Base-by-base conservation (phyloP, 2,797 vertebrate species). In the Tympanoctomys barrerae region DNA sequence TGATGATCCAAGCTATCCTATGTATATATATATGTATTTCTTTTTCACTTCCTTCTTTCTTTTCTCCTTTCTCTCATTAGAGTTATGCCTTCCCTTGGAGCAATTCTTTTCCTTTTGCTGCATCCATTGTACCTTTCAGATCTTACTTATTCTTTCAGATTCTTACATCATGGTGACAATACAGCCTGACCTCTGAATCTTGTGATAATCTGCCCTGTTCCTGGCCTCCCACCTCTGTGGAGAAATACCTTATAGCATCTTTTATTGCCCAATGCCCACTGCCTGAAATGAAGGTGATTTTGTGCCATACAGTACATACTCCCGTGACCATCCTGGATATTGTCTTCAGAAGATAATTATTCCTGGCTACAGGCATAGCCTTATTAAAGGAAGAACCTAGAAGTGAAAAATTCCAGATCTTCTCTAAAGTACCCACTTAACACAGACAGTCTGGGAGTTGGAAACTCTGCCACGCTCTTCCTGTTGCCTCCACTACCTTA, bases 401-500 rank as follows among this genome's bases (percentile, higher is more conserved):
- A 94, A 94, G 87, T 64, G 59, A 91, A 96, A 96, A 68, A 3
- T 21, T 46, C 49, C 28, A 0, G 82, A 85, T 89, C 57, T 62
- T 80, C 28, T 95, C 91, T 80, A 57, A 91, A 62, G 66, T 61
- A 54, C 26, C 81, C 86, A 26, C 70, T 92, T 95, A 39, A 18
- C 66, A 93, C 81, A 90, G 21, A 36, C 83, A 28, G 14, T 33
- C 70, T 71, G 75, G 22, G 28, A 36, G 75, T 85, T 59, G 80
- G 93, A 46, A 52, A 1, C 36, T 94, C 85, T 75, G 26, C 54
- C 83, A 39, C 82, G 66, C 89, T 94, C 85, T 61, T 87, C 87
- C 13, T 68, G 36, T 71, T 95, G 94, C 68, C 96, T 95, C 92
- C 75, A 13, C 24, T 94, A 68, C 42, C 21, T 90, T 93, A 94